Evolutionary conservation across 1,140 invertebrate species (phyloP).

Genomic region (Metaphire vulgaris): DNA sequence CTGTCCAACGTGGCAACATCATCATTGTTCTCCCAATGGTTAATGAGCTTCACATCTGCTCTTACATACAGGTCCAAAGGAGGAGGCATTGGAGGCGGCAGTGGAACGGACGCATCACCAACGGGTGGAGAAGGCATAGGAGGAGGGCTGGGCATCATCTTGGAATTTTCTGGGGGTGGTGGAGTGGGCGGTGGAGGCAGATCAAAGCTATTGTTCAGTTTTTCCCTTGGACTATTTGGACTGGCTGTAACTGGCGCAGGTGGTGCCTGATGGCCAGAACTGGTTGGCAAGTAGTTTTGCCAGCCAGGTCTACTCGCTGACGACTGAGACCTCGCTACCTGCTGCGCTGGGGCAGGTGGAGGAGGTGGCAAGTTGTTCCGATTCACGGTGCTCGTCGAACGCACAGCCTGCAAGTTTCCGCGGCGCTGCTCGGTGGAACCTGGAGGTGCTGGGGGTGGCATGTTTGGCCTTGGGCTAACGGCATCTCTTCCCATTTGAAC

Average conservation of each 20-base stretch:
- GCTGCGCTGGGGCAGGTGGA: neutral
- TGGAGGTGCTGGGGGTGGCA: neutral
- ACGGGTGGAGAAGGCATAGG: neutral
- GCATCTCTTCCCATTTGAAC: neutral
- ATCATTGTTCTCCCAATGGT: conserved; percentile 26
- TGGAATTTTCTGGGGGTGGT: neutral
- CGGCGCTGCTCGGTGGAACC: neutral
- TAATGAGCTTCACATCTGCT: too few relatives aligned
- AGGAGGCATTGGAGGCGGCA: neutral
- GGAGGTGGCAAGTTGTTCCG: neutral
- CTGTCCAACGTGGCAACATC: conserved; percentile 31
- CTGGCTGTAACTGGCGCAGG: neutral
- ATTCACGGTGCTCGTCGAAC: neutral
- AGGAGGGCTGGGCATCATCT: neutral
- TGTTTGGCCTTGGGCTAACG: neutral
- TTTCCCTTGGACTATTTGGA: neutral
- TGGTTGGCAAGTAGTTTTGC: neutral
- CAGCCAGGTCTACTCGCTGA: neutral
- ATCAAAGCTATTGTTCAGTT: neutral
- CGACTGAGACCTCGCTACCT: neutral
- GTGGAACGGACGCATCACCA: neutral
- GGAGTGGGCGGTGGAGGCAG: neutral
- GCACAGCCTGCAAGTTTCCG: neutral
- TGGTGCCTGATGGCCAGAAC: neutral
- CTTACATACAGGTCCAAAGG: neutral